Base-by-base conservation (phyloP, 2,797 vertebrate species). In the Pipistrellus pipistrellus region DNA sequence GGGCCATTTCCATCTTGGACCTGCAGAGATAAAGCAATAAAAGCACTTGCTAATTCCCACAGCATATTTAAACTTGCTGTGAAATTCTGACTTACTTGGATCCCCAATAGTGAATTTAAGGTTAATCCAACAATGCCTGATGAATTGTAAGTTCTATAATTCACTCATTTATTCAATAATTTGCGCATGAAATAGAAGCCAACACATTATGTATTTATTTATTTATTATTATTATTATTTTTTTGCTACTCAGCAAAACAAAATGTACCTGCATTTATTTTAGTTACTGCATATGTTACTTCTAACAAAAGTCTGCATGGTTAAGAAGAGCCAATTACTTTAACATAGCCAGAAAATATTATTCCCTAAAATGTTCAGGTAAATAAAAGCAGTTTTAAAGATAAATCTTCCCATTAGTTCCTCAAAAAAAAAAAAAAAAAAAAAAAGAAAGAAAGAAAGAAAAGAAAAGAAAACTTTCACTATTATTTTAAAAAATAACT, bases 221-320 rank as follows among this genome's bases (percentile, higher is more conserved):
- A 18, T 21, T 46, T 87, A 84, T 77, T 77, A n/a, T n/a, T n/a
- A n/a, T n/a, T 77, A 23, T 21, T 46, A n/a, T 87, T 59, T 87
- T 72, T 72, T 77, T 32, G 68, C 21, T 18, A 64, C 38, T 77
- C 15, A 84, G 53, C 18, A 18, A 87, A 76, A 55, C 77, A 41
- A 66, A 69, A 44, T 69, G 8, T 41, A 25, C 5, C 6, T 68
- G 6, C 30, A 48, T 86, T 92, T 83, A 91, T 69, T 82, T 88
- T 66, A 69, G 11, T 38, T 53, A 80, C 59, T 93, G 83, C 23
- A 57, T 75, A 41, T 76, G 44, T 87, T 53, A 92, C 80, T 83
- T 91, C 64, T 78, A 95, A 91, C 64, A 76, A 82, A 95, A 72
- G 84, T 90, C 62, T 62, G 32, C 30, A 38, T 59, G 13, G 25